These are phyloP conservation scores for Chymomyza fuscimana DNA, from an alignment of 2,888 invertebrate genomes.

Conservation along the genomic window DNA sequence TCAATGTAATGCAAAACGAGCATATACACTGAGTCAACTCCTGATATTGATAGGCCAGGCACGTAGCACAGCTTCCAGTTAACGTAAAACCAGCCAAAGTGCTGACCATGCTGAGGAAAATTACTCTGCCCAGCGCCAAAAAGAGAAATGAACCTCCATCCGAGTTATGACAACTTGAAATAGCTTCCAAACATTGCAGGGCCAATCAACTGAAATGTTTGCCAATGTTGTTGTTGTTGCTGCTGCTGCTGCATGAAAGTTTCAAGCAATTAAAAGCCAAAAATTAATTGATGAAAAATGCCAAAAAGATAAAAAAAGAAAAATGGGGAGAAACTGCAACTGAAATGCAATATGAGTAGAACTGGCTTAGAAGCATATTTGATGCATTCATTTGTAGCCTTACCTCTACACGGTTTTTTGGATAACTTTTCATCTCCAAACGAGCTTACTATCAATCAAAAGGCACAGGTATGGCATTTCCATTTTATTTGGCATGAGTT, in stretches of 20 bases:
- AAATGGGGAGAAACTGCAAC: background rate
- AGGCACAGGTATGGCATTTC: conserved; percentile 41
- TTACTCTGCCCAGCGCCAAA: background rate
- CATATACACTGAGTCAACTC: background rate
- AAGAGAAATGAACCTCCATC: background rate
- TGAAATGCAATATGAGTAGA: background rate
- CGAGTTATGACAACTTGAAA: background rate
- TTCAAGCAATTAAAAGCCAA: conserved; percentile 45
- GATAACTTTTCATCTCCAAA: background rate
- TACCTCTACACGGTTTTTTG: conserved; percentile 11
- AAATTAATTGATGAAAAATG: conserved; percentile 47
- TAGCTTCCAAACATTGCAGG: background rate
- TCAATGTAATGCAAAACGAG: background rate
- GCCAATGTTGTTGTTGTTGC: background rate
- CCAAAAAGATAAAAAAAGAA: background rate
- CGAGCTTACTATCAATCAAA: background rate
- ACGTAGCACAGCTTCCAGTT: background rate
- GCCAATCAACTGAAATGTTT: background rate
- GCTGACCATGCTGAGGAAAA: background rate
- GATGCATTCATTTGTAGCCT: conserved; percentile 32
- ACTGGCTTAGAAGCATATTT: conserved; percentile 40
- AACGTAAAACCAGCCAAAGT: background rate
- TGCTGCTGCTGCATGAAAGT: background rate
- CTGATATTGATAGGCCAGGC: background rate
- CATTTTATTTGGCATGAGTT: conserved; percentile 49